Conservation (phyloP, 2,888 invertebrate genomes). For the Drosophila limbata region DNA sequence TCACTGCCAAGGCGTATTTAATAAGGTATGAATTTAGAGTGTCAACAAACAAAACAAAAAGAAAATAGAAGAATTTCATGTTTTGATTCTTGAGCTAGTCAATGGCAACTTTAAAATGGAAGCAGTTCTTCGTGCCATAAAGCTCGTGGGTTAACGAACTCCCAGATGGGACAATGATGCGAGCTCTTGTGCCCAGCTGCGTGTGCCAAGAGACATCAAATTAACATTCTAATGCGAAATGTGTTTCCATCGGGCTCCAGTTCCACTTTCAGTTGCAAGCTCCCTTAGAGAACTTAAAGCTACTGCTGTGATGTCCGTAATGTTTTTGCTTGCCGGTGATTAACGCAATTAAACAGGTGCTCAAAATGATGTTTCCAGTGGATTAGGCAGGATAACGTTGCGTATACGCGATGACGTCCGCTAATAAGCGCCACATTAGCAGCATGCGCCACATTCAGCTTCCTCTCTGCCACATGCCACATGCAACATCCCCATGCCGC, state of each 20-base stretch:
- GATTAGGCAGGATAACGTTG: constrained; percentile 64
- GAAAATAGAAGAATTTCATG: too few species aligned
- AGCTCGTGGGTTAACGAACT: constrained; percentile 33
- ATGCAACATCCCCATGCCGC: background rate
- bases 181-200: constrained; percentile 37
- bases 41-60: too few species aligned
- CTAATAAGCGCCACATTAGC: constrained; percentile 47
- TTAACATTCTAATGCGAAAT: constrained; percentile 63
- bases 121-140: constrained; percentile 18
- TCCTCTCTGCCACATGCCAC: constrained; percentile 7
- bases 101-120: background rate
- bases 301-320: constrained; percentile 57
- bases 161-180: background rate
- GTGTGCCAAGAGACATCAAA: constrained; percentile 48
- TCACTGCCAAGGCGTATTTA: too few species aligned
- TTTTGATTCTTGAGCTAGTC: constrained; percentile 1
- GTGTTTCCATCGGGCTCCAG: background rate
- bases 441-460: constrained; percentile 20
- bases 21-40: too few species aligned
- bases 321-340: constrained; percentile 80
- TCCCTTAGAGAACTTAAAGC: constrained; percentile 26
- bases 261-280: background rate
- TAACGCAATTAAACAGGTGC: constrained; percentile 85
- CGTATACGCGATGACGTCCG: constrained; percentile 29
- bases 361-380: constrained; percentile 82